Conservation (phyloP, 1,140 invertebrate genomes). For the Cotesia vestalis region DNA sequence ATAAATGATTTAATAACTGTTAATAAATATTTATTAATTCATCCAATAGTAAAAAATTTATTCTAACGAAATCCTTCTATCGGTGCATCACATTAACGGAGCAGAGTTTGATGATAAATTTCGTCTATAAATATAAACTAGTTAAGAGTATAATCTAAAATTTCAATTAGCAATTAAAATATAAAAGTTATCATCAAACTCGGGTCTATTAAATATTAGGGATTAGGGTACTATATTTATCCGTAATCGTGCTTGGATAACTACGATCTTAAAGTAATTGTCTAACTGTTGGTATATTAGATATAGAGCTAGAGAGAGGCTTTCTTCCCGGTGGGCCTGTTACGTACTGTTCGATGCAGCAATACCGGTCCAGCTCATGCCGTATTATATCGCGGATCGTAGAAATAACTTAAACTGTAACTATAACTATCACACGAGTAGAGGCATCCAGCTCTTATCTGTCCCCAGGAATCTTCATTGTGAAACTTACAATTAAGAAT, state of each 20-base stretch:
- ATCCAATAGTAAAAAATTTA: too few relatives aligned
- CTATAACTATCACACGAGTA: conserved; percentile 17
- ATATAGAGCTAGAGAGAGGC: not conserved
- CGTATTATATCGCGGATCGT: too few relatives aligned
- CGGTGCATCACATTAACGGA: too few relatives aligned
- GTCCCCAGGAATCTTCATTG: conserved; percentile 37
- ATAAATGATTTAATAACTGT: too few relatives aligned
- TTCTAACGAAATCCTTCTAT: too few relatives aligned
- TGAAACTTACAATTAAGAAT: conserved; percentile 40
- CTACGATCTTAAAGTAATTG: conserved; percentile 5
- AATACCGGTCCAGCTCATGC: too few relatives aligned
- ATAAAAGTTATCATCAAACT: not conserved
- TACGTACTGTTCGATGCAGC: too few relatives aligned
- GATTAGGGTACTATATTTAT: not conserved
- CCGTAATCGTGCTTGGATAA: conserved; percentile 8
- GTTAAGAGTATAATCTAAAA: too few relatives aligned
- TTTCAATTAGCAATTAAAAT: too few relatives aligned
- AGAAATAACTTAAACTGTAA: not conserved
- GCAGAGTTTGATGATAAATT: too few relatives aligned
- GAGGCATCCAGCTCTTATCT: conserved; percentile 30
- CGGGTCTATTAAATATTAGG: not conserved
- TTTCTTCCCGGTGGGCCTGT: conserved; percentile 12
- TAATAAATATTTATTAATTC: too few relatives aligned
- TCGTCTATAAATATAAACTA: too few relatives aligned
- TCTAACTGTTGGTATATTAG: conserved; percentile 5